These are phyloP conservation scores for Virgularia gustaviana DNA, from an alignment of 92 coral and sea anemone genomes.

Conservation along the genomic window DNA sequence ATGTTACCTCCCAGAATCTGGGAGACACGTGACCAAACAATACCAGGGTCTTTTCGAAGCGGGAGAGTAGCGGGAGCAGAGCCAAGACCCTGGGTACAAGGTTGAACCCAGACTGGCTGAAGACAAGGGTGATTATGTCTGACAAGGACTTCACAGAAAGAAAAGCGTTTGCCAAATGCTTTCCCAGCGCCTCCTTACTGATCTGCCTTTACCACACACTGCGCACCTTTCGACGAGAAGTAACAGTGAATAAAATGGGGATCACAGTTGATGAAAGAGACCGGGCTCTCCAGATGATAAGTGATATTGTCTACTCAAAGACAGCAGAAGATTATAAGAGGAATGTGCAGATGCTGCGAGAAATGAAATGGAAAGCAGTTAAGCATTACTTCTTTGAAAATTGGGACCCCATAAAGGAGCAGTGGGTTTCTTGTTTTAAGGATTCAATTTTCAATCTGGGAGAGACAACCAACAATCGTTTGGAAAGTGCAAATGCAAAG, in stretches of 20 bases:
- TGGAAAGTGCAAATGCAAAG: constrained; percentile 53
- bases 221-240: constrained; percentile 51
- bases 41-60: too few species aligned
- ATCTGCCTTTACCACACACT: constrained; percentile 59
- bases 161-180: constrained; percentile 28
- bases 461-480: constrained; percentile 56
- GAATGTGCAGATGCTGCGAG: constrained; percentile 32
- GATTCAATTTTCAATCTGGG: constrained; percentile 51
- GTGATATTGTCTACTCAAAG: constrained; percentile 25
- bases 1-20: not conserved
- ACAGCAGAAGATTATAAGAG: constrained; percentile 20
- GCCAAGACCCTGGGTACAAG: too few species aligned
- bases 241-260: constrained; percentile 54
- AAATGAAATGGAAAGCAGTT: constrained; percentile 43
- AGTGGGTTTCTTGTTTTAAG: constrained; percentile 57
- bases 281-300: constrained; percentile 31
- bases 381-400: constrained; percentile 45
- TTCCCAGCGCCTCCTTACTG: constrained; percentile 29
- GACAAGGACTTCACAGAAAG: constrained; percentile 52
- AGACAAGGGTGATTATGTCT: constrained; percentile 48
- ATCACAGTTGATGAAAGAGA: constrained; percentile 49
- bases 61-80: too few species aligned
- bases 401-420: constrained; percentile 57
- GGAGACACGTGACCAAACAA: too few species aligned
- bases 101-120: constrained; percentile 24